Evolutionary conservation across 2,797 vertebrate species (phyloP).

Genomic region (Coregonus suidteri): DNA sequence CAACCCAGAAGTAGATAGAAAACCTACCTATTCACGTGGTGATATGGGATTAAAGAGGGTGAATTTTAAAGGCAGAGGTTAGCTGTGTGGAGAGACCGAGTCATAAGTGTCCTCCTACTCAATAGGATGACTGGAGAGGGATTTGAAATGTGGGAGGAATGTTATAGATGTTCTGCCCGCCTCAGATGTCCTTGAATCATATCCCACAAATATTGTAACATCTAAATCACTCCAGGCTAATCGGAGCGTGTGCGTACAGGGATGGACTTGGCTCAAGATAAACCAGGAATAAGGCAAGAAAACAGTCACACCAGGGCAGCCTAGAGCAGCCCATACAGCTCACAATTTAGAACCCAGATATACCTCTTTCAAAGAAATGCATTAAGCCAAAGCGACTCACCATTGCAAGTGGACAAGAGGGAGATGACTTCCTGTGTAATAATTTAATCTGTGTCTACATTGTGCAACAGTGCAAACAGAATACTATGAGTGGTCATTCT

Average conservation of each 20-base stretch:
- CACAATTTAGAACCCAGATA: constrained; percentile 2
- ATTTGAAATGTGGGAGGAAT: constrained; percentile 12
- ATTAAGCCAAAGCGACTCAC: constrained; percentile 39
- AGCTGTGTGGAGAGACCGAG: neutral
- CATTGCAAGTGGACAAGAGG: neutral
- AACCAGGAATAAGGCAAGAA: constrained; percentile 41
- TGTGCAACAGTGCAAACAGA: constrained; percentile 27
- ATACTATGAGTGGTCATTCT: constrained; percentile 15
- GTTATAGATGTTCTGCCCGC: constrained; percentile 34
- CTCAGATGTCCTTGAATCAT: constrained; percentile 43
- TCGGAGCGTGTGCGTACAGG: constrained; percentile 55
- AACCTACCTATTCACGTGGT: neutral
- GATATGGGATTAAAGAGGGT: neutral
- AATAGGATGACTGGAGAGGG: neutral
- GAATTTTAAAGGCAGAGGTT: neutral
- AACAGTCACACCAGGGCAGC: constrained; percentile 30
- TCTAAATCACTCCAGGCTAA: constrained; percentile 35
- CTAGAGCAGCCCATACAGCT: constrained; percentile 9
- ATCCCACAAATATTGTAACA: constrained; percentile 62
- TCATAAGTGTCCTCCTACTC: no score
- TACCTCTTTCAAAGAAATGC: constrained; percentile 26
- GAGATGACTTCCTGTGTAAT: constrained; percentile 41
- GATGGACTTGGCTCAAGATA: constrained; percentile 47
- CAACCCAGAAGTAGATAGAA: neutral
- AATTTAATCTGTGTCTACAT: constrained; percentile 42